phyloP scores from a whole-genome alignment of 2,113 vertebrate species.

The Megaleporinus macrocephalus region DNA sequence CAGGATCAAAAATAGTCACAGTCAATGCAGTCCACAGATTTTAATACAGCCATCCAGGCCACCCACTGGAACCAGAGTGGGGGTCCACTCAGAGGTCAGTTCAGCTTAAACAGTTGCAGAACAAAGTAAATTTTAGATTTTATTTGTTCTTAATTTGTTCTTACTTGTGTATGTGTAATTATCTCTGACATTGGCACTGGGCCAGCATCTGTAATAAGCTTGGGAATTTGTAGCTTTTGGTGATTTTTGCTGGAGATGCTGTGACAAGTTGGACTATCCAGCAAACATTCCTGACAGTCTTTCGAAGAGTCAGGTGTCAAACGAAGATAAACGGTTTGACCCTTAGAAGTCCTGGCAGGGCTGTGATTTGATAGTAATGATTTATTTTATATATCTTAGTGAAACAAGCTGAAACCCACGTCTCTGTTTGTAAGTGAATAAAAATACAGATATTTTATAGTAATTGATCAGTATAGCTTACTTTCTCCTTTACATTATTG shows the following conservation, averaged over 20 bases:
- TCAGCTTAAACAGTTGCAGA: background rate
- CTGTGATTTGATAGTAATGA: too few relatives aligned
- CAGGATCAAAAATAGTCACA: slow-evolving; percentile 66
- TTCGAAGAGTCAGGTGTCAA: background rate
- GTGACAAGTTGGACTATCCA: slow-evolving; percentile 38
- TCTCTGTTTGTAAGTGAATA: too few relatives aligned
- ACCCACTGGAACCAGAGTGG: slow-evolving; percentile 12
- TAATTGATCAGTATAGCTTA: too few relatives aligned
- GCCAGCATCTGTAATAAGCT: slow-evolving; percentile 58
- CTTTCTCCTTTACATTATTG: too few relatives aligned
- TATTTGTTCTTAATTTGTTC: background rate
- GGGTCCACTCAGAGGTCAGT: background rate
- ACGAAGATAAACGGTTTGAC: background rate
- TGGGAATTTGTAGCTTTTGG: slow-evolving; percentile 57
- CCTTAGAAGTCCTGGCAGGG: background rate
- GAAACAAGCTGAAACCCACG: too few relatives aligned
- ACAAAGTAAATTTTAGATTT: too few relatives aligned
- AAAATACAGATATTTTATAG: too few relatives aligned
- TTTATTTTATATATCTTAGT: too few relatives aligned
- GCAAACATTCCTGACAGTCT: slow-evolving; percentile 34
- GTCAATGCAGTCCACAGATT: slow-evolving; percentile 47
- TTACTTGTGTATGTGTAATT: slow-evolving; percentile 21
- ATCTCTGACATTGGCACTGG: slow-evolving; percentile 43
- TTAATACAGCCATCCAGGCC: slow-evolving; percentile 6
- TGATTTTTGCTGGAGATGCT: slow-evolving; percentile 41